Evolutionary conservation across 1,140 invertebrate genomes (phyloP), one percentile per base, ranked within the genome.

Genomic region (Neelides sp.): DNA sequence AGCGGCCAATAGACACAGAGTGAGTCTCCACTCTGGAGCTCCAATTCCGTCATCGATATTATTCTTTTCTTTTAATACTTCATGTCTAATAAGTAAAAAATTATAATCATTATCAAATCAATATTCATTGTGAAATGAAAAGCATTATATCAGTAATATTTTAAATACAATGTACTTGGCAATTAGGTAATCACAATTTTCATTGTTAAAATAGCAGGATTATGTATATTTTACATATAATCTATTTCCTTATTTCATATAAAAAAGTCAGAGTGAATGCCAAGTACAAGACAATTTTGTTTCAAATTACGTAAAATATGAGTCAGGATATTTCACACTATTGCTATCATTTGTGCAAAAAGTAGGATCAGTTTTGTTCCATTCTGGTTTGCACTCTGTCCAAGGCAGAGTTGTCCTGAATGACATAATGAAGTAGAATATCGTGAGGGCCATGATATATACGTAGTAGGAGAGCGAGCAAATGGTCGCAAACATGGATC

Each of bases 41-140:
- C 85, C 85, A 47, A 85, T 75, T 20, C 82, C 80, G 58, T 82
- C 71, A 37, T 76, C 68, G 36, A 87, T 82, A 44, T 75, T 73
- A n/a, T 75, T 68, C 19, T 69, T 73, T 55, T 84, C 39, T 15
- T 39, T 20, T 13, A 12, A 15, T 2, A 50, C 40, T 10, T 15
- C n/a, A 20, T n/a, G n/a, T n/a, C n/a, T n/a, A n/a, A n/a, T n/a
- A n/a, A n/a, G n/a, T n/a, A n/a, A n/a, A n/a, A 24, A 39, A 15
- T 15, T 39, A 39, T 15, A 39, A 15, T 39, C 5, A 15, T 15
- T 8, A 15, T 10, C 8, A 32, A n/a, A 10, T 8, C 8, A 8
- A 32, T n/a, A 32, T 32, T 10, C 8, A 32, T 32, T 32, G n/a
- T 32, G 8, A 32, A 32, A 32, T 10, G 30, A 10, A 10, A 34